Evolutionary conservation across 23 tunicate genomes (phyloP), one percentile per base, ranked within the genome.

Genomic region (Trididemnum clinides): DNA sequence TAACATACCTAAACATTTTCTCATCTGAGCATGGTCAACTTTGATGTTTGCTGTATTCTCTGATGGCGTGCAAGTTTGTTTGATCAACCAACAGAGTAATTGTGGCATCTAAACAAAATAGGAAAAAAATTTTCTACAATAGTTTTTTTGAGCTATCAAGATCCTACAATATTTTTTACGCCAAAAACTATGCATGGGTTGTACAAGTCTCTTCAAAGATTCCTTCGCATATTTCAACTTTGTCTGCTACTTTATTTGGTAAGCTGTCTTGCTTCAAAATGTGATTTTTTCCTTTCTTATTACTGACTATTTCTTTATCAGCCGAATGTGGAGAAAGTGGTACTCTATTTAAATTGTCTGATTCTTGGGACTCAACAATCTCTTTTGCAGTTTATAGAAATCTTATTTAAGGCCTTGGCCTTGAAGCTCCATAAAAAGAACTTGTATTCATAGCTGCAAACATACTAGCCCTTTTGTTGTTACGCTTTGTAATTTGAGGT

Each of bases 1-100:
- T 59, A 59, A 12, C 69, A 59, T 4, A 59, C 69, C 69, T 59
- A 59, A 18, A 59, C 18, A 59, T 59, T 59, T 59, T 59, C 69
- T 59, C 26, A 59, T 59, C 69, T 59, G 26, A 18, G 22, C 26
- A 59, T 59, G 69, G 21, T 59, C 69, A 12, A 59, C 4, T 59
- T 4, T 26, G 26, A 59, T 12, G 26, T 59, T 18, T 59, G 69
- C 21, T 21, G 21, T 12, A 59, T 59, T 59, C 69, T 59, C 69
- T 59, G 6, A 26, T 59, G 27, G 26, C 69, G 26, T 12, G 21
- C 69, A 21, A 59, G 26, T 59, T 59, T 12, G 69, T 59, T 59
- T 59, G 69, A 26, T 59, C 69, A 5, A 59, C 69, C 23, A 59
- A 26, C 21, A 59, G 26, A 59, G 69, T 59, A 21, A 59, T 21